Conservation (phyloP, 1,140 invertebrate species). For the Temnothorax longispinosus region DNA sequence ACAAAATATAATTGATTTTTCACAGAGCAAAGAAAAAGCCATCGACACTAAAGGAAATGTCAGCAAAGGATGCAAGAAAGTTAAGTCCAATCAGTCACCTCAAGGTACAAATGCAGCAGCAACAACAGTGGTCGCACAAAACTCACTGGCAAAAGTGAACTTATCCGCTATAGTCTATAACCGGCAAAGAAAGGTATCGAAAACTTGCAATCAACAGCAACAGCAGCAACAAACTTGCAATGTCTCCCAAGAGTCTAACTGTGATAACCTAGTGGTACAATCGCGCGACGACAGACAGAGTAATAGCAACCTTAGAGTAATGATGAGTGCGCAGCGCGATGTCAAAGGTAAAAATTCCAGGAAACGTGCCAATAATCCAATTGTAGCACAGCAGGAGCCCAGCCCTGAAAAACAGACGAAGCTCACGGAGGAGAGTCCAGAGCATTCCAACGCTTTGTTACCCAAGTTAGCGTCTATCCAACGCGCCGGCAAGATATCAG, state of each 20-base stretch:
- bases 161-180: slow-evolving; percentile 64
- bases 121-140: slow-evolving; percentile 70
- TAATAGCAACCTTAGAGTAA: slow-evolving; percentile 69
- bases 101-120: slow-evolving; percentile 78
- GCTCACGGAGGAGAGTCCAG: slow-evolving; percentile 67
- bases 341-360: slow-evolving; percentile 79
- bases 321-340: slow-evolving; percentile 70
- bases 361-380: slow-evolving; percentile 79
- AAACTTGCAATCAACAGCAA: slow-evolving; percentile 72
- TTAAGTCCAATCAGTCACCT: slow-evolving; percentile 79
- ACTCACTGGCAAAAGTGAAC: slow-evolving; percentile 65
- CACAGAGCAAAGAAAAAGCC: slow-evolving; percentile 80
- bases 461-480: slow-evolving; percentile 69
- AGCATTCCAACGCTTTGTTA: slow-evolving; percentile 70
- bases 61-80: slow-evolving; percentile 78
- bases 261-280: slow-evolving; percentile 83
- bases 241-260: slow-evolving; percentile 82
- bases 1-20: slow-evolving; percentile 63
- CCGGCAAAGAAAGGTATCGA: slow-evolving; percentile 79
- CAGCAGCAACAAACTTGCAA: slow-evolving; percentile 69
- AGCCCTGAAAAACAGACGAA: slow-evolving; percentile 84
- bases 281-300: slow-evolving; percentile 75
- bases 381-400: slow-evolving; percentile 75
- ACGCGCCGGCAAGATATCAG: slow-evolving; percentile 74
- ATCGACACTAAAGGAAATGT: slow-evolving; percentile 73